Base-by-base conservation (phyloP, 1,140 invertebrate genomes). In the Listronotus bonariensis region DNA sequence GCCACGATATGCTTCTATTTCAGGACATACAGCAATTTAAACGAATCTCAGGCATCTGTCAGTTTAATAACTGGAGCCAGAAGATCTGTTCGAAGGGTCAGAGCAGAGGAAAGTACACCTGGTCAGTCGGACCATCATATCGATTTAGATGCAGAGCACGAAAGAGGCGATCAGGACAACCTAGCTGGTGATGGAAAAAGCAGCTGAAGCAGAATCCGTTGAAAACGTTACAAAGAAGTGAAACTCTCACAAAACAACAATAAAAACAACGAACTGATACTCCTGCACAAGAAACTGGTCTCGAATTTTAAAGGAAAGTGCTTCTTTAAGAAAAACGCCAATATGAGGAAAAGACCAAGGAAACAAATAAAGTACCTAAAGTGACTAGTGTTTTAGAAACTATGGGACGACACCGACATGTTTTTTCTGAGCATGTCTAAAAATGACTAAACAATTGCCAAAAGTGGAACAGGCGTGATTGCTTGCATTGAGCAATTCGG, bases 281-380 rank as follows among this genome's bases (percentile, higher is more conserved):
- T 17, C 12, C 43, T 46, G 43, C 3, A 46, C 43, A 3, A 14
- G 3, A 46, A 46, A 46, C n/a, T 46, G 43, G 3, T 14, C n/a
- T 46, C 2, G 9, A 46, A 46, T 46, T 46, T 46, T 46, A 46
- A 46, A 46, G 15, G 12, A 46, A 46, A 46, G 9, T 46, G 43
- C 43, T 46, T 46, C 43, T 46, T 46, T 46, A 46, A 46, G 12
- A n/a, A 46, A 46, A 46, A 17, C 43, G 43, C 43, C 43, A 46
- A 46, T 46, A 46, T 46, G 43, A 46, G 15, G 43, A 46, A 46
- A 46, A 46, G n/a, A 46, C 43, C 12, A 46, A 3, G 15, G 1
- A 46, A 46, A 14, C 15, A 46, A 46, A 46, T 46, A 46, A 46
- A 46, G 43, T 46, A 46, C 9, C 43, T 46, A 17, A 46, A 46